Base-by-base conservation (phyloP, 1,140 invertebrate species). In the Matsumurasca onukii region DNA sequence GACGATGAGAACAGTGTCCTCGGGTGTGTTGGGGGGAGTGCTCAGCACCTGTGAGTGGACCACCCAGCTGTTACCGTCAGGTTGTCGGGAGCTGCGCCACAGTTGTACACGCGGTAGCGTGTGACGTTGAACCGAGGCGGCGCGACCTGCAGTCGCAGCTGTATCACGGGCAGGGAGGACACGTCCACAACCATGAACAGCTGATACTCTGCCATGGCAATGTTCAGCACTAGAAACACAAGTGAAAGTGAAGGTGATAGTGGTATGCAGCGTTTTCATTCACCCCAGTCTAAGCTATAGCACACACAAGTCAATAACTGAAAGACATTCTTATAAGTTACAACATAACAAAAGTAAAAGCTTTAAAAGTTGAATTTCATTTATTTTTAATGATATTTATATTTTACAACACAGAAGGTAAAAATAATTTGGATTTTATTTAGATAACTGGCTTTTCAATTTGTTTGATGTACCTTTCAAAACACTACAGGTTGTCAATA, bases 101-200 rank as follows among this genome's bases (percentile, higher is more conserved):
- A 67, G 29, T 1, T 57, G 66, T n/a, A 67, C 49, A n/a, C 64
- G 45, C 9, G 5, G 15, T 68, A 68, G 0, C 55, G 12, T 2
- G 67, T 68, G 13, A 68, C 31, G 24, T 63, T 62, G 27, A 48
- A 63, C 1, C 24, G 30, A 1, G 31, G n/a, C 1, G 55, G 67
- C 22, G 67, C 67, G 5, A 57, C 55, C 55, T 68, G 57, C 17
- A 68, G 3, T 3, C 45, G 34, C 55, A 68, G 31, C 3, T 39
- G 31, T 29, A 68, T 34, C 25, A 62, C 24, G 0, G 55, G 57
- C 15, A 68, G 25, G 12, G 9, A 17, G 1, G 67, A 68, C 27
- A 68, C 24, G 24, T 68, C 67, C 12, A 68, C 67, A 15, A 31
- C 24, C 48, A 68, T 29, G 55, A 68, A 68, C 39, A 68, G 39